Conservation (phyloP, 2,888 invertebrate genomes). For the Lepidochrysops patricia region DNA sequence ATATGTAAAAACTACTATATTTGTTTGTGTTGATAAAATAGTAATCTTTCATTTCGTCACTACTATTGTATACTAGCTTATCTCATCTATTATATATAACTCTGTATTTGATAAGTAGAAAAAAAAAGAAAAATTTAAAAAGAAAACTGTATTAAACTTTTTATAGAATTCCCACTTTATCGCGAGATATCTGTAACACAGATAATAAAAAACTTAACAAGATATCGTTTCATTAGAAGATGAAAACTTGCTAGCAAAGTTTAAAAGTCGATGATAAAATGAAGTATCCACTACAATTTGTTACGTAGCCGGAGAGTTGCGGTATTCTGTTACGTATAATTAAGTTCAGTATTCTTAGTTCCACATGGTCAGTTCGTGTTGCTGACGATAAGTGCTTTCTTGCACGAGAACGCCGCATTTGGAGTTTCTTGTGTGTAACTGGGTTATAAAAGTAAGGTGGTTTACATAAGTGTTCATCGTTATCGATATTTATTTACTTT, state of each 20-base stretch:
- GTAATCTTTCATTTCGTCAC: no score
- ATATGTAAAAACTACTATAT: no score
- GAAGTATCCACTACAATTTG: neutral
- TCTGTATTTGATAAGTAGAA: no score
- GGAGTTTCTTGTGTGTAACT: constrained; percentile 18
- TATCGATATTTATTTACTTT: neutral
- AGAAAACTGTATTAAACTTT: no score
- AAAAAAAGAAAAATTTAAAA: no score
- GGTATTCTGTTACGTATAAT: constrained; percentile 26
- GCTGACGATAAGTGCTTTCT: constrained; percentile 28
- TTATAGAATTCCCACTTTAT: no score
- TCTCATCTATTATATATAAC: no score
- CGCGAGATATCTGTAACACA: no score
- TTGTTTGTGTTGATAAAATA: no score
- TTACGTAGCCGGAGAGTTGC: constrained; percentile 12
- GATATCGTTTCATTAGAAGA: no score
- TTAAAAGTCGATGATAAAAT: neutral
- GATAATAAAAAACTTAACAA: no score
- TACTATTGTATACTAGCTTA: no score
- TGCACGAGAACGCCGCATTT: constrained; percentile 33
- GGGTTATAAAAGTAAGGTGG: neutral
- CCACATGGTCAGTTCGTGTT: constrained; percentile 30
- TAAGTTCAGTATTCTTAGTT: constrained; percentile 27
- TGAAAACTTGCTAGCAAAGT: neutral
- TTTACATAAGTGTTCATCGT: neutral